Conservation (phyloP, 1,140 invertebrate genomes). For the Aporrectodea caliginosa region DNA sequence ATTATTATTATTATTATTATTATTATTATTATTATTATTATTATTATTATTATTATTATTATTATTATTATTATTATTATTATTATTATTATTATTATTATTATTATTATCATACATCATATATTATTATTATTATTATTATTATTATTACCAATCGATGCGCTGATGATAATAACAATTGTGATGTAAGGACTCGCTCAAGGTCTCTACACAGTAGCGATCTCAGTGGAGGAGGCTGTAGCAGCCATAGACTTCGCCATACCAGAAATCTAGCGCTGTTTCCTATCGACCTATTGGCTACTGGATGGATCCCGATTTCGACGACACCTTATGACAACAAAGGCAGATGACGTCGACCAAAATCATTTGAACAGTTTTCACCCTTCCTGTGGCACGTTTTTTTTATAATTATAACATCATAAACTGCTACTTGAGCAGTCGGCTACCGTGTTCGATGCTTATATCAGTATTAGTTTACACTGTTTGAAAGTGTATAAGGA, state of each 20-base stretch:
- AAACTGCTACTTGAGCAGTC: too few species aligned
- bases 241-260: too few species aligned
- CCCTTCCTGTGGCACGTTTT: too few species aligned
- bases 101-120: background rate
- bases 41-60: constrained; percentile 4
- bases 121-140: constrained; percentile 1
- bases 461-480: too few species aligned
- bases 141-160: background rate
- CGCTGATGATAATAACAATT: background rate
- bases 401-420: too few species aligned
- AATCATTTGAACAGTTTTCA: too few species aligned
- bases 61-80: background rate
- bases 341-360: too few species aligned
- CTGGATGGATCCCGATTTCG: background rate
- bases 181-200: background rate
- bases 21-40: constrained; percentile 4
- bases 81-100: background rate
- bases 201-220: background rate
- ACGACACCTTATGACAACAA: background rate
- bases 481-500: too few species aligned
- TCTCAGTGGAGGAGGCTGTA: too few species aligned
- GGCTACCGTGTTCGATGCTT: too few species aligned
- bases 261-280: too few species aligned
- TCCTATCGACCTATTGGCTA: too few species aligned
- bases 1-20: constrained; percentile 4